A percentile compares a stretch with the other conserved stretches of the same genome.
Evolutionary conservation across 2,888 invertebrate genomes (phyloP).

Genomic region (Caenorhabditis panamensis): DNA sequence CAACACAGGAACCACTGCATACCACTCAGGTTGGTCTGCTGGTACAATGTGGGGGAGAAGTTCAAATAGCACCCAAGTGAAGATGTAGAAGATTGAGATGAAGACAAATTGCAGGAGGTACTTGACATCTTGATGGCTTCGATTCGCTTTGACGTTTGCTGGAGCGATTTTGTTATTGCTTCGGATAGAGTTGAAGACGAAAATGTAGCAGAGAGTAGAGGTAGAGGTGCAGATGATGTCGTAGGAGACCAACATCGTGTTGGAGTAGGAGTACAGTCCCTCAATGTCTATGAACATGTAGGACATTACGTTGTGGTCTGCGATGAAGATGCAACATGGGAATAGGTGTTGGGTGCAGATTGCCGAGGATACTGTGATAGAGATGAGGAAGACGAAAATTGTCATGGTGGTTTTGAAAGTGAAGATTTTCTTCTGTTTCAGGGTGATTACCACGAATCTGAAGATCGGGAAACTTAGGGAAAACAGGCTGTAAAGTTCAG

Average conservation of each 20-base stretch:
- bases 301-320: conserved; percentile 21
- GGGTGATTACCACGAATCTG: conserved; percentile 24
- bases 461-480: not conserved
- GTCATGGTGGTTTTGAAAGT: conserved; percentile 22
- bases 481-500: not conserved
- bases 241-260: conserved; percentile 20
- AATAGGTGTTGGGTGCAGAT: conserved; percentile 17
- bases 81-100: conserved; percentile 60
- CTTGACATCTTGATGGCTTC: conserved; percentile 26
- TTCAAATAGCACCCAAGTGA: conserved; percentile 61
- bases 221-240: conserved; percentile 20
- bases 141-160: conserved; percentile 2
- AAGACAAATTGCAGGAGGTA: conserved; percentile 61
- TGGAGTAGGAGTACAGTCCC: conserved; percentile 21
- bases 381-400: conserved; percentile 12
- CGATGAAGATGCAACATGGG: conserved; percentile 34
- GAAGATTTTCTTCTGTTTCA: conserved; percentile 19
- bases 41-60: conserved; percentile 46
- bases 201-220: conserved; percentile 23
- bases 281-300: conserved; percentile 7
- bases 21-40: conserved; percentile 39
- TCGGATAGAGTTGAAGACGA: conserved; percentile 9
- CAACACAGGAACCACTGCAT: conserved; percentile 38
- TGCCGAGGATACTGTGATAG: not conserved
- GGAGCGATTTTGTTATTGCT: not conserved